Percentiles rank a stretch among this genome's conserved stretches.
Conservation (phyloP, 2,113 vertebrate species). For the Vulpes lagopus region DNA sequence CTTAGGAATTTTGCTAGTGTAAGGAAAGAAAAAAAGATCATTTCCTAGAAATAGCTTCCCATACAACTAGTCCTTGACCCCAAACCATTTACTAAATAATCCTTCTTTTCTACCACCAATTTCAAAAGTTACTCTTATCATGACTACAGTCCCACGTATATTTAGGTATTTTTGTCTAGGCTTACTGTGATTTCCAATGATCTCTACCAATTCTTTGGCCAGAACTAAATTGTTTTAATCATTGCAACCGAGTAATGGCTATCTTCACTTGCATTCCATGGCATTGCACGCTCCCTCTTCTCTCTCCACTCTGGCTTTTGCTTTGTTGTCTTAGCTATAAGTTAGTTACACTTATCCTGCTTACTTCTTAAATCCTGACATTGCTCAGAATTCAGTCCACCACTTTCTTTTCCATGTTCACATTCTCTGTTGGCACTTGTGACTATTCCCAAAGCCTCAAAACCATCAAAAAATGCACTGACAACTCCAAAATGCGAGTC, state of each 20-base stretch:
- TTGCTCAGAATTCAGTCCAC: background rate
- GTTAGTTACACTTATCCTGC: background rate
- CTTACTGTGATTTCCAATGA: background rate
- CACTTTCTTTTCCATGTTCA: background rate
- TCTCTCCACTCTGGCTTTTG: background rate
- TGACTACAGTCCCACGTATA: background rate
- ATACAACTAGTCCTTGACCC: background rate
- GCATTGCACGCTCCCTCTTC: background rate
- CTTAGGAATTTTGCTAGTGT: background rate
- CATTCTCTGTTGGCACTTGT: background rate
- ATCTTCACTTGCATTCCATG: background rate
- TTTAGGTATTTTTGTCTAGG: background rate
- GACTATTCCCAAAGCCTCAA: background rate
- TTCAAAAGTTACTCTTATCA: slow-evolving; percentile 11
- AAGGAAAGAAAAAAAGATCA: background rate
- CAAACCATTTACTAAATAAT: background rate
- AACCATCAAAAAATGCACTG: background rate
- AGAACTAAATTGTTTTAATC: background rate
- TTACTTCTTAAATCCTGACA: background rate
- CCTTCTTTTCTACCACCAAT: background rate
- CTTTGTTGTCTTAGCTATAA: background rate
- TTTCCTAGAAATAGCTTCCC: background rate
- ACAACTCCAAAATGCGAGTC: background rate
- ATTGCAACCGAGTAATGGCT: background rate
- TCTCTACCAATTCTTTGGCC: background rate